Evolutionary conservation across 2,888 invertebrate genomes (phyloP).

Genomic region (Pegoplata infirma): DNA sequence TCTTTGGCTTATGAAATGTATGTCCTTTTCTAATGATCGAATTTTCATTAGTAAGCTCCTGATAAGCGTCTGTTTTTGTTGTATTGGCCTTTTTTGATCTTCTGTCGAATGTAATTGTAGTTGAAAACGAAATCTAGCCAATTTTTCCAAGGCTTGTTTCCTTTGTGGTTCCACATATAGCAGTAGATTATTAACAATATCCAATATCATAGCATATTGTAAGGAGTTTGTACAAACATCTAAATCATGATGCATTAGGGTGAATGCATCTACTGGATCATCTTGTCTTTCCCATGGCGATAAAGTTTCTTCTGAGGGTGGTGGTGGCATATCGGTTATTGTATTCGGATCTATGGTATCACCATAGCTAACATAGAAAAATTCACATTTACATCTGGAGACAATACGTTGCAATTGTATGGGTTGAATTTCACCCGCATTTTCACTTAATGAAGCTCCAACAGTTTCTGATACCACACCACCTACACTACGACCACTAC

Average conservation of each 20-base stretch:
- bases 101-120: constrained; percentile 93
- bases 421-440: constrained; percentile 80
- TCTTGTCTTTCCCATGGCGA: constrained; percentile 89
- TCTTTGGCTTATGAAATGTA: constrained; percentile 90
- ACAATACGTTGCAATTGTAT: constrained; percentile 96
- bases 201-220: constrained; percentile 97
- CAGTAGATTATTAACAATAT: constrained; percentile 97
- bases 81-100: constrained; percentile 94
- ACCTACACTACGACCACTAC: constrained; percentile 97
- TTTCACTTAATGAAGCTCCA: constrained; percentile 86
- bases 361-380: constrained; percentile 96
- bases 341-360: constrained; percentile 82
- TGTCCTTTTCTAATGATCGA: constrained; percentile 92
- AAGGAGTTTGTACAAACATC: constrained; percentile 98
- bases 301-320: constrained; percentile 84
- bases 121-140: constrained; percentile 96
- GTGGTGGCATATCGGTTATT: constrained; percentile 84
- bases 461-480: constrained; percentile 96
- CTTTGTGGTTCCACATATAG: constrained; percentile 97
- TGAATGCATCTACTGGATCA: constrained; percentile 97
- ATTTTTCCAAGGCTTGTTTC: constrained; percentile 89
- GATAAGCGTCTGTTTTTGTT: constrained; percentile 91
- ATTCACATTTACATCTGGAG: constrained; percentile 97
- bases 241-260: constrained; percentile 98
- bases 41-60: constrained; percentile 87